Conservation (phyloP, 2,113 vertebrate genomes). For the Hemiprocne comata region DNA sequence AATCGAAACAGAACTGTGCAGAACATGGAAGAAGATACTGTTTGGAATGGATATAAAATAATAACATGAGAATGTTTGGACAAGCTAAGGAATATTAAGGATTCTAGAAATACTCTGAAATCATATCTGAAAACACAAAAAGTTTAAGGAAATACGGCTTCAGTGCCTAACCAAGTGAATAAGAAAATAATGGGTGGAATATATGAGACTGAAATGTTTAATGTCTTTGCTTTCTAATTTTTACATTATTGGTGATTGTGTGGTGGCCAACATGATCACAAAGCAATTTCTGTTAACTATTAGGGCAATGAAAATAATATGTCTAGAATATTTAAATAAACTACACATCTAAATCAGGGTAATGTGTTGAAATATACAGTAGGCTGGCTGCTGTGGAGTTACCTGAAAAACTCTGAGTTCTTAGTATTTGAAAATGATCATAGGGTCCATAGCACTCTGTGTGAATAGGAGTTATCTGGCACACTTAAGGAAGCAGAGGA, state of each 20-base stretch:
- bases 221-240: neutral
- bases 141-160: neutral
- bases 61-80: neutral
- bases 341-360: neutral
- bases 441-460: neutral
- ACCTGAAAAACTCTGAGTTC: neutral
- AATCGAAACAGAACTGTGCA: neutral
- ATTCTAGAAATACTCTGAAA: neutral
- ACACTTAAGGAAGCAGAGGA: neutral
- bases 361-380: neutral
- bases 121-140: neutral
- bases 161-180: neutral
- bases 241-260: neutral
- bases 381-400: neutral
- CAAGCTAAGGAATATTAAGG: neutral
- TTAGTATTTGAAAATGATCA: neutral
- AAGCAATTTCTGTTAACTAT: neutral
- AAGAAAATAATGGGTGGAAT: neutral
- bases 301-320: neutral
- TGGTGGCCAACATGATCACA: neutral
- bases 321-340: neutral
- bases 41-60: neutral
- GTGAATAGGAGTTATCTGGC: neutral
- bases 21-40: neutral
- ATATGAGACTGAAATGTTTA: neutral